Evolutionary conservation across 2,888 invertebrate species (phyloP), one percentile per base, ranked within the genome.

Genomic region (Phalera bucephala): DNA sequence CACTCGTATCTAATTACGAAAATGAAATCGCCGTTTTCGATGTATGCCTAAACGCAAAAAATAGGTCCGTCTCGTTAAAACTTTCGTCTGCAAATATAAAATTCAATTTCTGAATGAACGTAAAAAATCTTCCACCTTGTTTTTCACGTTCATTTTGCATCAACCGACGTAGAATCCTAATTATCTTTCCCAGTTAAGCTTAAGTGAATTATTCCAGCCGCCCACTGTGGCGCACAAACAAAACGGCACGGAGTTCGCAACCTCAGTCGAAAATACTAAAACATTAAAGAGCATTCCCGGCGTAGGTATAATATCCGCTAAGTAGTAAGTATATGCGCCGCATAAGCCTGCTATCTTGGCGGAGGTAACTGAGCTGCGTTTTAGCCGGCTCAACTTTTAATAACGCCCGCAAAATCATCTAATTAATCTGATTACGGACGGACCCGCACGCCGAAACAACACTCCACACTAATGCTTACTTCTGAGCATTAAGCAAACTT

Each of bases 111-210:
- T 81, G 86, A 84, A 87, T 83, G 88, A 83, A 85, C 80, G 69
- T 76, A 82, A 87, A 87, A 84, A 86, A 82, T 86, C 84, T 77
- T 77, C 79, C 60, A 78, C 74, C 80, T 78, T 81, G 80, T 85
- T 88, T 86, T 85, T 85, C 77, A 83, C 80, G 78, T 87, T 87
- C 86, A 81, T 88, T 88, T 86, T 87, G 86, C 88, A 87, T 86
- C 84, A 84, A 82, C 83, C 79, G 70, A 77, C 82, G 87, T 85
- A 85, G 86, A 86, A 87, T 88, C 87, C 88, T 87, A 89, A 89
- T 89, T 88, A 88, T 89, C 88, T 87, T 87, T 86, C 77, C 84
- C 85, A 83, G 88, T 89, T 87, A 87, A 89, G 86, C 86, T 87
- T 87, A 87, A 87, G 85, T 88, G 87, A 89, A 89, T 89, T 89